Percentiles rank a stretch among this genome's conserved stretches.
Evolutionary conservation across 2,113 vertebrate genomes (phyloP).

Genomic region (Antidorcas marsupialis): DNA sequence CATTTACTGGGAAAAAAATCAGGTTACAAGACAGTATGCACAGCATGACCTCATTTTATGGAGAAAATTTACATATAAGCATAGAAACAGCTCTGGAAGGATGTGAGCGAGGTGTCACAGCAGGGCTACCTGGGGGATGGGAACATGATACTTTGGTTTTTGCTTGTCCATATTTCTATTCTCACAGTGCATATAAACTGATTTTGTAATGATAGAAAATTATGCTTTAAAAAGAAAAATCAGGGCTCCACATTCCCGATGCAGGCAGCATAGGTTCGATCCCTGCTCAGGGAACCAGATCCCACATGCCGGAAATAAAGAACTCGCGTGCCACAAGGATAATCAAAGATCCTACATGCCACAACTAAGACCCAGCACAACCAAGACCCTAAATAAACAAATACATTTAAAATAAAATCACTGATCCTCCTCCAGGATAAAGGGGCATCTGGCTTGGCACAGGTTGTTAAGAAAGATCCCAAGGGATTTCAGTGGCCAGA

Average conservation of each 20-base stretch:
- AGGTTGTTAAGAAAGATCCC: background rate
- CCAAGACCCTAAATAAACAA: background rate
- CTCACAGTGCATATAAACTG: too few species aligned
- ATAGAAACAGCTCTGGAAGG: background rate
- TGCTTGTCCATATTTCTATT: background rate
- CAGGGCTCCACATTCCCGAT: background rate
- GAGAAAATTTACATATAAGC: slow-evolving; percentile 11
- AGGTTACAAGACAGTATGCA: slow-evolving; percentile 26
- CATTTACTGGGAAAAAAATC: background rate
- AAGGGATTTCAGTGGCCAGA: background rate
- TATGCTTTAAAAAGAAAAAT: background rate
- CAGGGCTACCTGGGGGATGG: background rate
- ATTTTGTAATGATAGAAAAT: background rate
- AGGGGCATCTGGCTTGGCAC: background rate
- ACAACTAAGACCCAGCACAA: background rate
- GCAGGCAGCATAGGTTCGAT: background rate
- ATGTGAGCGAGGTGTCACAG: background rate
- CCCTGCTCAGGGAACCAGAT: background rate
- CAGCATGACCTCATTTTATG: slow-evolving; percentile 25
- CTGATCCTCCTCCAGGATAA: background rate
- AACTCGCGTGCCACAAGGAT: background rate
- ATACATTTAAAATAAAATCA: background rate
- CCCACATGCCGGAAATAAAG: background rate
- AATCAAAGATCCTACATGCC: background rate
- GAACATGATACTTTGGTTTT: background rate